These are phyloP conservation scores for Netelia melanura DNA, from an alignment of 2,888 invertebrate species.

Conservation along the genomic window DNA sequence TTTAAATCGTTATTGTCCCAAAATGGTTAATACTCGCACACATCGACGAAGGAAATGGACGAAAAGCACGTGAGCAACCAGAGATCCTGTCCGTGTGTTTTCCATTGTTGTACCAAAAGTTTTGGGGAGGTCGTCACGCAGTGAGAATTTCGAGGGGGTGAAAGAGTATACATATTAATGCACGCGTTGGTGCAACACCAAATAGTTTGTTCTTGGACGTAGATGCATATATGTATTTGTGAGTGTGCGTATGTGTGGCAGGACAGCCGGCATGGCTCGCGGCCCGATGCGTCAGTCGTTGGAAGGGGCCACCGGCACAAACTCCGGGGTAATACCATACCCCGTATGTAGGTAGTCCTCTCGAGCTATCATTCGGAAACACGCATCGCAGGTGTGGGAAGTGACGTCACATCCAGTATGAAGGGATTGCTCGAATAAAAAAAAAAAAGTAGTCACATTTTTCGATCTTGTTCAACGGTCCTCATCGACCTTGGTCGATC, in stretches of 20 bases:
- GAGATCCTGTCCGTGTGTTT: constrained; percentile 51
- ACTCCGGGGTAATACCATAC: constrained; percentile 71
- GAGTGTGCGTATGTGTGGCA: constrained; percentile 11
- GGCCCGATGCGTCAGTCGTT: constrained; percentile 69
- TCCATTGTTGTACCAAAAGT: constrained; percentile 64
- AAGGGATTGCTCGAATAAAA: constrained; percentile 55
- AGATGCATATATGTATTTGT: not conserved
- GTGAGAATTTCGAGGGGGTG: constrained; percentile 76
- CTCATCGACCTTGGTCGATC: constrained; percentile 40
- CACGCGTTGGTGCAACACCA: constrained; percentile 45
- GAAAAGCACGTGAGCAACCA: constrained; percentile 46
- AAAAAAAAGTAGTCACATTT: not conserved
- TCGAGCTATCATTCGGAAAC: constrained; percentile 82
- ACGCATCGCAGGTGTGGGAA: constrained; percentile 84
- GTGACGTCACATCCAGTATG: constrained; percentile 75
- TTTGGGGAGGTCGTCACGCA: constrained; percentile 79
- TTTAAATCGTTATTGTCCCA: not conserved
- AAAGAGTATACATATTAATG: constrained; percentile 61
- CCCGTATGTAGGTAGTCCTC: constrained; percentile 69
- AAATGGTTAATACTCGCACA: not conserved
- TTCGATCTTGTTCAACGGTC: constrained; percentile 15
- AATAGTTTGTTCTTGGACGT: constrained; percentile 23
- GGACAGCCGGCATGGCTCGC: constrained; percentile 60
- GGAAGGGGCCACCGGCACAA: constrained; percentile 71
- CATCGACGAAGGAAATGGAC: not conserved